phyloP scores from a whole-genome alignment of 2,888 invertebrate genomes.

The Luperina testacea region DNA sequence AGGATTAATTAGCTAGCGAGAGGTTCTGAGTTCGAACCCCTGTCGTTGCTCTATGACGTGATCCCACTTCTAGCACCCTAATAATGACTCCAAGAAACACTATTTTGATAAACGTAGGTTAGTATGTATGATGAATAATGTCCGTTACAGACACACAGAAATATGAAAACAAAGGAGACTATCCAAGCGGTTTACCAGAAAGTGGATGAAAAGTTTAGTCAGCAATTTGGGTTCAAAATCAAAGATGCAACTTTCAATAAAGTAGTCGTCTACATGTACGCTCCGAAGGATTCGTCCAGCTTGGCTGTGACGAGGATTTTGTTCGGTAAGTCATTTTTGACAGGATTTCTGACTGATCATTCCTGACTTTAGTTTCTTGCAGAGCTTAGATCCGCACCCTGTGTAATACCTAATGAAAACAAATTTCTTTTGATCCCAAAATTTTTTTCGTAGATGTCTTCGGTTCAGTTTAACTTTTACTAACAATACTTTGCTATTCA shows the following conservation, averaged over 20 bases:
- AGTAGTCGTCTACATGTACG: conserved; percentile 90
- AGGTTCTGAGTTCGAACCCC: background rate
- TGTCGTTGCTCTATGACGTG: background rate
- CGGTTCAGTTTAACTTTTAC: no score
- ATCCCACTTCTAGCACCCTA: background rate
- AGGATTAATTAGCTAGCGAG: background rate
- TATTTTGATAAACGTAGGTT: background rate
- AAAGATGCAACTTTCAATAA: conserved; percentile 79
- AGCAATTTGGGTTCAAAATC: conserved; percentile 80
- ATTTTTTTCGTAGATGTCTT: no score
- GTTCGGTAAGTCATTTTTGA: conserved; percentile 92
- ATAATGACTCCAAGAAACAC: background rate
- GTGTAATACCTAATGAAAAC: no score
- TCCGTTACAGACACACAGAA: conserved; percentile 21
- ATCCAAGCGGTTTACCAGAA: conserved; percentile 50
- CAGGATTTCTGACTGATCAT: no score
- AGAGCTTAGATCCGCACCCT: no score
- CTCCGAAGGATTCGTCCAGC: conserved; percentile 93
- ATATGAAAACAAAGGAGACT: conserved; percentile 68
- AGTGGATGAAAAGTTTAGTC: conserved; percentile 71
- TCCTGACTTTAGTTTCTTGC: no score
- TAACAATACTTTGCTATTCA: no score
- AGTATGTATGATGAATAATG: background rate
- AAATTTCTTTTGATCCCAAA: no score
- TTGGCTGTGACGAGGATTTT: conserved; percentile 94